phyloP scores from a whole-genome alignment of 2,113 vertebrate genomes.

The Grammatotria lemairii region DNA sequence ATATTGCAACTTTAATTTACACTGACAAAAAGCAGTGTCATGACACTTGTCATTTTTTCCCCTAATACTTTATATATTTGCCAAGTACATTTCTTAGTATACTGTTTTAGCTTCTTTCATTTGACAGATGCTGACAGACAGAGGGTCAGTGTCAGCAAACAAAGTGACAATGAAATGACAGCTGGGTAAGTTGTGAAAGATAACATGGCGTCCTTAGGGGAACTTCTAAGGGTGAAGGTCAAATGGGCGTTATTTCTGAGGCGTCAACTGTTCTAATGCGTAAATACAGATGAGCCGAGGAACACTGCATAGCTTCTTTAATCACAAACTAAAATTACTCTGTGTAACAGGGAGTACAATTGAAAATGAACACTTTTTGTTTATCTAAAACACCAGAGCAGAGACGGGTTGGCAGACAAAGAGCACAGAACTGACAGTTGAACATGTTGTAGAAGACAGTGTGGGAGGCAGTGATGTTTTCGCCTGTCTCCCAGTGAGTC shows the following conservation, averaged over 20 bases:
- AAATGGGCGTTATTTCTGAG: slow-evolving; percentile 2
- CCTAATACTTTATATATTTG: background rate
- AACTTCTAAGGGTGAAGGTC: background rate
- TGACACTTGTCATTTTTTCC: background rate
- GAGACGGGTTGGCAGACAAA: background rate
- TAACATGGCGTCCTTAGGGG: background rate
- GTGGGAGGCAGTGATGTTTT: slow-evolving; percentile 29
- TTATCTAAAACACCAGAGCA: background rate
- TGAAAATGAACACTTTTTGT: background rate
- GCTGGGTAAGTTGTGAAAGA: slow-evolving; percentile 6
- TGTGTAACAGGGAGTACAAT: background rate
- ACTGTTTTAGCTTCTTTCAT: background rate
- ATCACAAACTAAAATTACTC: background rate
- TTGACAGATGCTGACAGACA: slow-evolving; percentile 21
- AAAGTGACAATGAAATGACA: slow-evolving; percentile 33
- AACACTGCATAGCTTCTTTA: background rate
- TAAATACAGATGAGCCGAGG: background rate
- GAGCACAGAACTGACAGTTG: slow-evolving; percentile 2
- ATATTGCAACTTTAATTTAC: background rate
- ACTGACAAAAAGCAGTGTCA: background rate
- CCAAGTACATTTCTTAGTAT: background rate
- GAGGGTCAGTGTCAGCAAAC: slow-evolving; percentile 26
- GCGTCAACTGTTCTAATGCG: background rate
- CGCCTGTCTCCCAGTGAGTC: slow-evolving; percentile 1
- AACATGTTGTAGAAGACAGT: slow-evolving; percentile 11